phyloP scores from a whole-genome alignment of 2,113 vertebrate species.

The Tenebrosternarchus preto region DNA sequence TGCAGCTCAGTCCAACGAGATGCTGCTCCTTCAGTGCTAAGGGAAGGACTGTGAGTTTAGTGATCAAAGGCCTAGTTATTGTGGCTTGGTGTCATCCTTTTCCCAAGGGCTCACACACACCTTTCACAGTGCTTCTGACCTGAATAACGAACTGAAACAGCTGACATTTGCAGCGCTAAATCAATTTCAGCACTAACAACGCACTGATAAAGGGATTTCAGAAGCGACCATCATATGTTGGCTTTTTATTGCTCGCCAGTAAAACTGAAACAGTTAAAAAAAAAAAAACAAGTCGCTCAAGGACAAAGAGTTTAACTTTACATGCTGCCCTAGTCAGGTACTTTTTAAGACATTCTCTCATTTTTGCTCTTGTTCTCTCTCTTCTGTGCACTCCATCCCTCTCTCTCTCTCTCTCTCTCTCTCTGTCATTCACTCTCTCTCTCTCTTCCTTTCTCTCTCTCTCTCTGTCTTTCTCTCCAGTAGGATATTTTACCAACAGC shows the following conservation, averaged over 20 bases:
- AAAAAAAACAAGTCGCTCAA: background rate
- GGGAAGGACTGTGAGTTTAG: background rate
- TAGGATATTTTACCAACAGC: background rate
- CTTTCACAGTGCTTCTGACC: constrained; percentile 10
- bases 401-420: background rate
- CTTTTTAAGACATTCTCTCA: background rate
- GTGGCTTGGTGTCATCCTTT: background rate
- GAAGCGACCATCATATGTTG: background rate
- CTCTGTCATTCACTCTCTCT: background rate
- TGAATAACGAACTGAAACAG: constrained; percentile 12
- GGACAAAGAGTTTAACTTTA: background rate
- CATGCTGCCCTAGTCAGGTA: background rate
- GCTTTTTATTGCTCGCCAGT: background rate
- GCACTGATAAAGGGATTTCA: background rate
- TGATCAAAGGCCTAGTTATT: constrained; percentile 12
- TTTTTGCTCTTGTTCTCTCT: background rate
- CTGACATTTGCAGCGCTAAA: constrained; percentile 6
- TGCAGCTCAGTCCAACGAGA: background rate
- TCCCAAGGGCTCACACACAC: background rate
- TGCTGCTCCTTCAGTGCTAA: background rate
- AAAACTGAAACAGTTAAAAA: background rate
- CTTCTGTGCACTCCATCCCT: no score
- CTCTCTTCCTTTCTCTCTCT: background rate
- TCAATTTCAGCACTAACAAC: constrained; percentile 5
- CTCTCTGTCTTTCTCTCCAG: background rate